Evolutionary conservation across 2,888 invertebrate species (phyloP), one percentile per base, ranked within the genome.

Genomic region (Cheilosia variabilis): DNA sequence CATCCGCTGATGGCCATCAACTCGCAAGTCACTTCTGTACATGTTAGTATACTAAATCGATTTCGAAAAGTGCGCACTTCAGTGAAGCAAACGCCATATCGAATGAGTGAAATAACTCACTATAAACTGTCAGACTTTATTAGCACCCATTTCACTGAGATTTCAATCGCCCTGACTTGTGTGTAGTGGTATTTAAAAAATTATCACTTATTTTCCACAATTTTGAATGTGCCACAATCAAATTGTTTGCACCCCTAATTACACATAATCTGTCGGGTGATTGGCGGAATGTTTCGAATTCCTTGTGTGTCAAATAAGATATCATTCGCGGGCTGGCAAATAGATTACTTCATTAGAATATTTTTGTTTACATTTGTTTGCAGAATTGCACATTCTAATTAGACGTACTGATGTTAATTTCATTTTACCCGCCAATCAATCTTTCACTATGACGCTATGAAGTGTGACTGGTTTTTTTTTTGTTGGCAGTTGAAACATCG

Each of bases 291-390:
- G 53, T n/a, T 55, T 31, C 7, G 17, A n/a, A 17, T 17, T 4
- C 19, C 37, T 57, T 37, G 34, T 57, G 37, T 57, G 34, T 37
- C 13, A 58, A 58, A 58, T 41, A 41, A 58, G 5, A 55, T 27
- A 37, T 17, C 9, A 31, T 53, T 52, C 24, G 37, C 24, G 24
- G 22, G 15, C 24, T 27, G 52, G n/a, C 55, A 68, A 41, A 27
- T 45, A 17, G 43, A 68, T 68, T 55, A 68, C n/a, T 41, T 68
- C 53, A 68, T 68, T 68, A 45, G 34, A 68, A 68, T 15, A 15
- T 43, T 10, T 55, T 55, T 37, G 7, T 2, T 24, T 60, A 22
- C 6, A 41, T 34, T 15, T 34, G 17, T 58, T 41, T 58, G 37
- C 19, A 13, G 9, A 37, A 58, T 10, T 31, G 53, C 31, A 27